Conservation (phyloP, 1,140 invertebrate species). For the Trichomalopsis sarcophagae region DNA sequence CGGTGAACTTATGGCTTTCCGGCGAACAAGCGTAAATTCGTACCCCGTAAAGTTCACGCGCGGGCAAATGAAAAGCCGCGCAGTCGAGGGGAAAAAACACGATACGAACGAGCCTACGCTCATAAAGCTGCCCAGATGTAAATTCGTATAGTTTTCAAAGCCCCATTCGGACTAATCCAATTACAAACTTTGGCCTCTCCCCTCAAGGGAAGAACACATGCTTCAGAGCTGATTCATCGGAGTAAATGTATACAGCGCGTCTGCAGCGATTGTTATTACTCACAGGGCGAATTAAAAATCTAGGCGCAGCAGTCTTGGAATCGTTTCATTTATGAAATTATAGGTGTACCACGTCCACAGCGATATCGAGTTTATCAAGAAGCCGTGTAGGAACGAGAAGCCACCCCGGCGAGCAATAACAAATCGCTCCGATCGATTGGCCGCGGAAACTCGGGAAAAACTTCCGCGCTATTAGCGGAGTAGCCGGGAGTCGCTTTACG, state of each 20-base stretch:
- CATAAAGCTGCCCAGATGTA: background rate
- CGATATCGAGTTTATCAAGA: background rate
- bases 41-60: conserved; percentile 13
- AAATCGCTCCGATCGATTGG: background rate
- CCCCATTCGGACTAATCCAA: conserved; percentile 22
- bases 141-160: background rate
- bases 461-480: background rate
- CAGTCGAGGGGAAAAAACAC: background rate
- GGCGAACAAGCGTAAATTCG: conserved; percentile 6
- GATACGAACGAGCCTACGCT: background rate
- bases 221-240: background rate
- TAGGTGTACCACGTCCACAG: background rate
- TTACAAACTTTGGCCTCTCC: background rate
- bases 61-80: background rate
- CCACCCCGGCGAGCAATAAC: background rate
- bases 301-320: background rate
- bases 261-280: background rate
- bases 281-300: background rate
- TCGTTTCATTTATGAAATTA: background rate
- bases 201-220: no score
- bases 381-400: background rate
- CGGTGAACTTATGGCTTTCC: background rate
- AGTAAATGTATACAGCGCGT: background rate
- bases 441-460: background rate
- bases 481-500: background rate